Evolutionary conservation across 2,888 invertebrate species (phyloP).

Genomic region (Globia sparganii): DNA sequence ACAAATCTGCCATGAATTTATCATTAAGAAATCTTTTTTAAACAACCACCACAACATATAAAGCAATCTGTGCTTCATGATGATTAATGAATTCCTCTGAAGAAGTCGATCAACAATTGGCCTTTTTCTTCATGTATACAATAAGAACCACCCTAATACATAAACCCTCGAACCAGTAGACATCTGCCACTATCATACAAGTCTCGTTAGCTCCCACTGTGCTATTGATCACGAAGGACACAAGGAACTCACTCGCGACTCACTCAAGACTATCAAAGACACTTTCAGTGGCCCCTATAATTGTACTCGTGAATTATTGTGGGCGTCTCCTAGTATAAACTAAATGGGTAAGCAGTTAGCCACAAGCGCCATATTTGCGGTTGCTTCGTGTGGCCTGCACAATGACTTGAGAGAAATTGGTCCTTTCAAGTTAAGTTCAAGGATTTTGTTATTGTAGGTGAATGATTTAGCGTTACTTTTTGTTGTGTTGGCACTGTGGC

Average conservation of each 20-base stretch:
- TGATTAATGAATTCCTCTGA: constrained; percentile 23
- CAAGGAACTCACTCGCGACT: constrained; percentile 70
- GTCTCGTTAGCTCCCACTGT: constrained; percentile 75
- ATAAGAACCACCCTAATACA: constrained; percentile 47
- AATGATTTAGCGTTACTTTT: constrained; percentile 49
- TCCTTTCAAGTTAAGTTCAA: constrained; percentile 66
- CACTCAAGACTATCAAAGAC: constrained; percentile 75
- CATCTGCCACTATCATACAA: constrained; percentile 76
- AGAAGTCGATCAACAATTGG: constrained; percentile 2
- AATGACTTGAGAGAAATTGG: constrained; percentile 74
- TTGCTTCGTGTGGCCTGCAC: constrained; percentile 71
- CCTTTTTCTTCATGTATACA: constrained; percentile 10
- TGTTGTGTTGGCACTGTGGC: constrained; percentile 12
- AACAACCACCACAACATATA: background rate
- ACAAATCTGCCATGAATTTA: background rate
- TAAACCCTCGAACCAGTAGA: constrained; percentile 56
- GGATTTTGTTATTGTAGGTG: constrained; percentile 39
- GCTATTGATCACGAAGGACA: constrained; percentile 74
- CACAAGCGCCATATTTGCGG: constrained; percentile 74
- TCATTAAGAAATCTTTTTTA: background rate
- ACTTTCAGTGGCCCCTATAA: constrained; percentile 76
- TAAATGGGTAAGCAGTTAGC: constrained; percentile 68
- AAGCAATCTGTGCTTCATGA: background rate
- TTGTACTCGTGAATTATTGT: constrained; percentile 80
- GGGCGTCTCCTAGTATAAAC: constrained; percentile 77